Conservation (phyloP, 1,140 invertebrate genomes). For the Drosophila tani region DNA sequence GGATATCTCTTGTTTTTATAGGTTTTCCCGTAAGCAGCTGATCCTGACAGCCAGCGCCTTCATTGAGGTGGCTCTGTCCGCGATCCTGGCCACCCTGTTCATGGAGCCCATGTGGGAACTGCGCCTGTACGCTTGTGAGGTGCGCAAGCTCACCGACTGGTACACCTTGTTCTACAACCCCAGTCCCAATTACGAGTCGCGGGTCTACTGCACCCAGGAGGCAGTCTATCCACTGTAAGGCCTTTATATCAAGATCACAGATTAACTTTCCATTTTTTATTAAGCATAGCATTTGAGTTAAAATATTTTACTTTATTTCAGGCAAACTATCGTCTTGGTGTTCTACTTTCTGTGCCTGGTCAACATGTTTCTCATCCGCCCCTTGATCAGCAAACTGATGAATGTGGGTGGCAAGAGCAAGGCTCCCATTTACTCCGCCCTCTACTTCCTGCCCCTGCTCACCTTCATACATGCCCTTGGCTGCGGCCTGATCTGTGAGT, state of each 20-base stretch:
- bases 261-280: not conserved
- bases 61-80: slow-evolving; percentile 91
- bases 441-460: slow-evolving; percentile 97
- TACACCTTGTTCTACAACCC: slow-evolving; percentile 98
- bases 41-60: slow-evolving; percentile 92
- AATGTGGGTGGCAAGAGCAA: slow-evolving; percentile 79
- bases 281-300: too few species aligned
- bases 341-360: slow-evolving; percentile 94
- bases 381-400: slow-evolving; percentile 60
- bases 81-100: slow-evolving; percentile 90
- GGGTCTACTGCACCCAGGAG: slow-evolving; percentile 97
- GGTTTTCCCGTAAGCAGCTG: slow-evolving; percentile 90
- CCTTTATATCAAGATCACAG: not conserved
- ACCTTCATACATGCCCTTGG: slow-evolving; percentile 95
- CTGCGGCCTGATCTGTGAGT: slow-evolving; percentile 92
- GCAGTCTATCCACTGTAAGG: slow-evolving; percentile 97
- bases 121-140: slow-evolving; percentile 91
- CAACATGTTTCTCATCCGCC: slow-evolving; percentile 89
- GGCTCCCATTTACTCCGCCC: slow-evolving; percentile 90
- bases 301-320: slow-evolving; percentile 83
- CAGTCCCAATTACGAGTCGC: slow-evolving; percentile 94
- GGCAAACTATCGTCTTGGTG: slow-evolving; percentile 97
- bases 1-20: slow-evolving; percentile 66
- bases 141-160: slow-evolving; percentile 95
- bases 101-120: slow-evolving; percentile 92